Evolutionary conservation across 2,113 vertebrate species (phyloP), one percentile per base, ranked within the genome.

Genomic region (Haplotaxodon microlepis): DNA sequence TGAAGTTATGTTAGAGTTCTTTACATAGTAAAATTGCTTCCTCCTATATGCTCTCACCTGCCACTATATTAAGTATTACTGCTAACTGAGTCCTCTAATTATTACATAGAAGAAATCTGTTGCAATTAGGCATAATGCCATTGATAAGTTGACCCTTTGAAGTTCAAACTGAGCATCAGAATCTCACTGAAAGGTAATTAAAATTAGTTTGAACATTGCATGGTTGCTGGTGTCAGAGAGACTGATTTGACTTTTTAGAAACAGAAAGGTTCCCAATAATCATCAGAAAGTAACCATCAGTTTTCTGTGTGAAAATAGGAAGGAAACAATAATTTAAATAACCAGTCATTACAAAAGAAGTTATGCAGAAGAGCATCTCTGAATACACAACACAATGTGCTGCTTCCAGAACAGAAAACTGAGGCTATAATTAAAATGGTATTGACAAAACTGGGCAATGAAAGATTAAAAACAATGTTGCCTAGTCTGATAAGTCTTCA

Each of bases 51-150:
- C 24, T 10, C 24, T 76, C 69, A 76, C 40, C 9, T 45, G 40
- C 40, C 40, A 73, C 40, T 27, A 27, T 45, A 27, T 45, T 45
- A 3, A 27, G 8, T 45, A 27, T 73, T 24, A 10, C 40, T 73
- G 40, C 40, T 16, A 10, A 27, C 9, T 5, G 24, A 45, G 14
- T 7, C 14, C 0, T 42, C 36, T 42, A 47, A 47, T 47, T 27
- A 5, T 29, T 16, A 29, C 14, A 7, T 47, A 7, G 40, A 10
- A 47, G 0, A 17, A 73, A 45, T 0, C 5, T 0, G 14, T 9
- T 2, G 66, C 66, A 42, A 3, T 42, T 42, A 4, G 63, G 2
- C 12, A 71, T 16, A 40, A 9, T 40, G 36, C 5, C n/a, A 24
- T 2, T 21, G 66, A 19, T 10, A 76, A 19, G 14, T 45, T 14